Conservation (phyloP, 2,888 invertebrate genomes). For the Zygogramma bicolorata region DNA sequence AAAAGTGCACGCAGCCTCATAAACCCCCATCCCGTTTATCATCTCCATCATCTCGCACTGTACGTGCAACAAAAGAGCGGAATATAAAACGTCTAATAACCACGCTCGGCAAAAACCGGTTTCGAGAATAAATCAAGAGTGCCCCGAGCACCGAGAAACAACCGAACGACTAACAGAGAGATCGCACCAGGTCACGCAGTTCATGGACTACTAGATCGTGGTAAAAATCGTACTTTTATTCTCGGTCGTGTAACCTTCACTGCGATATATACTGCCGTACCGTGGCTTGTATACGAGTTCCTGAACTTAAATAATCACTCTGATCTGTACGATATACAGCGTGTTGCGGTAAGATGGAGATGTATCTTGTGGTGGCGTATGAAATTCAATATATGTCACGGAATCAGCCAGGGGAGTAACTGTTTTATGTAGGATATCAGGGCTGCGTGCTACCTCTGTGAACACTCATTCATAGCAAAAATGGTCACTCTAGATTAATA, state of each 20-base stretch:
- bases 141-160: conserved; percentile 59
- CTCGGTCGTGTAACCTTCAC: conserved; percentile 36
- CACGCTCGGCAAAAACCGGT: conserved; percentile 61
- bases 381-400: too few relatives aligned
- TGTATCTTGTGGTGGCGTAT: too few relatives aligned
- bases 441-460: too few relatives aligned
- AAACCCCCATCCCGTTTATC: conserved; percentile 44
- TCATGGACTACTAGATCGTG: conserved; percentile 65
- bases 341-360: neutral
- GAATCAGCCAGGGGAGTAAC: too few relatives aligned
- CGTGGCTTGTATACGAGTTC: conserved; percentile 4
- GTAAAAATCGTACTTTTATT: conserved; percentile 57
- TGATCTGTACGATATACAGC: neutral
- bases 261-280: conserved; percentile 7
- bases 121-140: conserved; percentile 62
- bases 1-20: conserved; percentile 46
- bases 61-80: conserved; percentile 57
- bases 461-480: too few relatives aligned
- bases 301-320: conserved; percentile 1
- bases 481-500: too few relatives aligned
- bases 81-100: conserved; percentile 62
- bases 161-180: conserved; percentile 58
- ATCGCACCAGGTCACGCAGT: conserved; percentile 65
- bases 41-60: conserved; percentile 53
- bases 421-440: too few relatives aligned